phyloP scores from a whole-genome alignment of 1,140 invertebrate genomes.

The Drosophila asahinai region DNA sequence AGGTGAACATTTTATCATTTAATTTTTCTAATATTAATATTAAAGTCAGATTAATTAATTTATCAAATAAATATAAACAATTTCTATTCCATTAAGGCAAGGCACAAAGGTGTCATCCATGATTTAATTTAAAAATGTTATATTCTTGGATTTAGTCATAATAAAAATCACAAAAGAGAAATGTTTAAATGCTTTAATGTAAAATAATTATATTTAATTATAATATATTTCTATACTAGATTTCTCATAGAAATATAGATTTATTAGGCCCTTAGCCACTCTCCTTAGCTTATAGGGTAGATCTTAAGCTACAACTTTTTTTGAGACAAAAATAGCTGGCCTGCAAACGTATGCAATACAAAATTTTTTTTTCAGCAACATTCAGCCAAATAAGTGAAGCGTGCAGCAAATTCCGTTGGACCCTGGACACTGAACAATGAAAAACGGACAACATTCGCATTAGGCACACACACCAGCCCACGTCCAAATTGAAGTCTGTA shows the following conservation, averaged over 20 bases:
- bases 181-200: too few relatives aligned
- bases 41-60: background rate
- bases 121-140: background rate
- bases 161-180: too few relatives aligned
- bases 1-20: background rate
- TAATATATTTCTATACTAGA: too few relatives aligned
- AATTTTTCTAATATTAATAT: background rate
- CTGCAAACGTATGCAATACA: conserved; percentile 58
- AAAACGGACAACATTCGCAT: conserved; percentile 16
- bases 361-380: conserved; percentile 56
- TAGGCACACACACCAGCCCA: conserved; percentile 1
- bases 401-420: conserved; percentile 55
- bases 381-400: conserved; percentile 60
- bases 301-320: conserved; percentile 6
- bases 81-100: background rate
- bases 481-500: conserved; percentile 40
- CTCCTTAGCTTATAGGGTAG: background rate
- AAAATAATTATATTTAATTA: too few relatives aligned
- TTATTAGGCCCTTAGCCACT: background rate
- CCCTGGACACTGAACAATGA: conserved; percentile 23
- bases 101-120: background rate
- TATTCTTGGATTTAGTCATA: too few relatives aligned
- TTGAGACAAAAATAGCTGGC: conserved; percentile 32
- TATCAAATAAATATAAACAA: background rate
- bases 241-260: too few relatives aligned